Evolutionary conservation across 2,888 invertebrate genomes (phyloP).

Genomic region (Pristionchus exspectatus): DNA sequence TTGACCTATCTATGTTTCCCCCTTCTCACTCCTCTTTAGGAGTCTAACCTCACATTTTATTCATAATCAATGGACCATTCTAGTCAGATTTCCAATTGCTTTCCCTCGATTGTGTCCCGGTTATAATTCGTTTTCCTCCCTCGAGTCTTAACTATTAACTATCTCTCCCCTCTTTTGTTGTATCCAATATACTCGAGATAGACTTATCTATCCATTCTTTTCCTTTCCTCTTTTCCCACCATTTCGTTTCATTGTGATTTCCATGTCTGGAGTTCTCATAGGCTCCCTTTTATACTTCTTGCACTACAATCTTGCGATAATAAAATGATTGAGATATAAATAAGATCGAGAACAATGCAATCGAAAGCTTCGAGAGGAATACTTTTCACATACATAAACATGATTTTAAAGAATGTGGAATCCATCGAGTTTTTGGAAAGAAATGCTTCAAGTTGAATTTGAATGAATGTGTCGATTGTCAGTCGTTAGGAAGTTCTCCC

Average conservation of each 20-base stretch:
- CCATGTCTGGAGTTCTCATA: neutral
- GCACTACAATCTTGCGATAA: slow-evolving; percentile 4
- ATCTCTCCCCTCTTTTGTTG: neutral
- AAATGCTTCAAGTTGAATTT: neutral
- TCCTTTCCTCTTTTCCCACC: slow-evolving; percentile 17
- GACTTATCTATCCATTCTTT: neutral
- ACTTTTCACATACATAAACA: neutral
- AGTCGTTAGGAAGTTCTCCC: neutral
- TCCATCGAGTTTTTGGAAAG: neutral
- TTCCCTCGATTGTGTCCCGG: neutral
- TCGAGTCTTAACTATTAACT: slow-evolving; percentile 14
- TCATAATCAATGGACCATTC: slow-evolving; percentile 21
- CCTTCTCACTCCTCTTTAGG: neutral
- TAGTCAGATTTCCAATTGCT: slow-evolving; percentile 41
- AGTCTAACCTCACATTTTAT: neutral
- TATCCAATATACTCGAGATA: neutral
- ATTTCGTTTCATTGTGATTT: slow-evolving; percentile 27
- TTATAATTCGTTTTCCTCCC: neutral
- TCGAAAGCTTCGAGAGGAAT: neutral
- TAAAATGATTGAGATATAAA: neutral
- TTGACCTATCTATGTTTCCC: neutral
- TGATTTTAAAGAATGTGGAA: neutral
- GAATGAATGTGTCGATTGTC: neutral
- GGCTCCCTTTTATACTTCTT: neutral
- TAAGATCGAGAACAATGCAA: neutral